These are phyloP conservation scores for Eupeodes latifasciatus DNA, from an alignment of 2,888 invertebrate species.

Conservation along the genomic window DNA sequence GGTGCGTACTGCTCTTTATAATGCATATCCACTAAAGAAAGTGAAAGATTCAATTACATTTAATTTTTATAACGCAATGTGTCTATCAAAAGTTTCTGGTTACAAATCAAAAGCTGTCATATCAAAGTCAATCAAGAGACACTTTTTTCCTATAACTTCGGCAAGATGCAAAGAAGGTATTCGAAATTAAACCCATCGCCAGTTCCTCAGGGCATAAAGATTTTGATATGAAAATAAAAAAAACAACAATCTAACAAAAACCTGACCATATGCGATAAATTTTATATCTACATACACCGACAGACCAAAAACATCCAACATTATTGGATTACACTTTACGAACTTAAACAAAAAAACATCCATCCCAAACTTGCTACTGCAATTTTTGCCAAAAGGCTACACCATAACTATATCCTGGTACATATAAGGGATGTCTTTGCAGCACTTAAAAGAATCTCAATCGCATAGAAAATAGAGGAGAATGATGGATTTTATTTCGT, in stretches of 20 bases:
- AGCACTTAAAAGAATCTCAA: conserved; percentile 54
- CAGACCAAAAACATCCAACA: conserved; percentile 47
- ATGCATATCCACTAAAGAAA: too few species aligned
- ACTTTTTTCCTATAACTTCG: background rate
- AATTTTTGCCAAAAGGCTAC: conserved; percentile 15
- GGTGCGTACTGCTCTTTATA: too few species aligned
- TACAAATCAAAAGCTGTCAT: conserved; percentile 73
- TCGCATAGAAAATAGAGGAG: background rate
- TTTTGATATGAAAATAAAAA: conserved; percentile 55
- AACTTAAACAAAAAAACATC: conserved; percentile 31
- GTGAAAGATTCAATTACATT: background rate
- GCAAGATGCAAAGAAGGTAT: background rate
- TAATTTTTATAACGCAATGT: conserved; percentile 16
- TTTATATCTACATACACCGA: conserved; percentile 38
- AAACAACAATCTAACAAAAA: conserved; percentile 40
- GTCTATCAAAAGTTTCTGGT: conserved; percentile 52
- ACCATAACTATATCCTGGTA: too few species aligned
- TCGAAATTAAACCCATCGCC: conserved; percentile 37
- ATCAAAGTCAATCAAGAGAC: conserved; percentile 69
- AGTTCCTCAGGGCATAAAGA: conserved; percentile 59
- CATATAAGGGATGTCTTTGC: conserved; percentile 45
- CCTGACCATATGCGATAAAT: conserved; percentile 75
- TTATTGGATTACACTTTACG: conserved; percentile 70
- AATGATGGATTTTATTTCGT: conserved; percentile 75
- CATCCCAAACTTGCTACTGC: background rate